Conservation (phyloP, 2,888 invertebrate species). For the Andrena marginata region DNA sequence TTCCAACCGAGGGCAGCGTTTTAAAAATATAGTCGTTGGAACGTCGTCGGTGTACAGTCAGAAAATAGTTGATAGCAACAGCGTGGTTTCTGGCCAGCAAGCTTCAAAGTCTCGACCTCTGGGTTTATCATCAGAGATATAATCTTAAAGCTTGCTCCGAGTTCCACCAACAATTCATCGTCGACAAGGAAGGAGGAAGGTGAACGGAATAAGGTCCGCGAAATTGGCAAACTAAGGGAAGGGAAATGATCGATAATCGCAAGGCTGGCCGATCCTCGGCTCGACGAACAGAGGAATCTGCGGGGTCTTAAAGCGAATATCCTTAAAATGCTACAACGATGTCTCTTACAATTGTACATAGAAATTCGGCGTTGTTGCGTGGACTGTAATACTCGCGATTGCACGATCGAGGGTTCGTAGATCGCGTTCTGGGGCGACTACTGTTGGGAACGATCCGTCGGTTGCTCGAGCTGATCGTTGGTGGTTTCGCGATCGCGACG, state of each 20-base stretch:
- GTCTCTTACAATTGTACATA: slow-evolving; percentile 24
- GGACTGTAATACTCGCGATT: slow-evolving; percentile 2
- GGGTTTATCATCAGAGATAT: no score
- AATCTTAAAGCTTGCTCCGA: no score
- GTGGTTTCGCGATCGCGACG: not conserved
- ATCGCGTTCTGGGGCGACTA: not conserved
- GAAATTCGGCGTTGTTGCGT: slow-evolving; percentile 37
- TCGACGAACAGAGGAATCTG: not conserved
- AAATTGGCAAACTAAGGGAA: not conserved
- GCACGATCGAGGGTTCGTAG: not conserved
- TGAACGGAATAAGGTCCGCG: slow-evolving; percentile 6
- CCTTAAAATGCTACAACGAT: not conserved
- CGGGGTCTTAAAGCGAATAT: not conserved
- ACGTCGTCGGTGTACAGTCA: no score
- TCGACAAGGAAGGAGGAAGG: slow-evolving; percentile 6
- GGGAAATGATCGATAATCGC: slow-evolving; percentile 3
- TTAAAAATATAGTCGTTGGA: no score
- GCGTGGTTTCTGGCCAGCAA: no score
- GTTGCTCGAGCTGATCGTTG: no score
- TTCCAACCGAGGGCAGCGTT: not conserved
- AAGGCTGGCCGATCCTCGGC: not conserved
- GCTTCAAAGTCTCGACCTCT: no score
- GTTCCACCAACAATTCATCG: not conserved
- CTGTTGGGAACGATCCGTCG: not conserved
- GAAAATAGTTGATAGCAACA: no score